phyloP scores from a whole-genome alignment of 23 tunicate species.

The Styela clava region DNA sequence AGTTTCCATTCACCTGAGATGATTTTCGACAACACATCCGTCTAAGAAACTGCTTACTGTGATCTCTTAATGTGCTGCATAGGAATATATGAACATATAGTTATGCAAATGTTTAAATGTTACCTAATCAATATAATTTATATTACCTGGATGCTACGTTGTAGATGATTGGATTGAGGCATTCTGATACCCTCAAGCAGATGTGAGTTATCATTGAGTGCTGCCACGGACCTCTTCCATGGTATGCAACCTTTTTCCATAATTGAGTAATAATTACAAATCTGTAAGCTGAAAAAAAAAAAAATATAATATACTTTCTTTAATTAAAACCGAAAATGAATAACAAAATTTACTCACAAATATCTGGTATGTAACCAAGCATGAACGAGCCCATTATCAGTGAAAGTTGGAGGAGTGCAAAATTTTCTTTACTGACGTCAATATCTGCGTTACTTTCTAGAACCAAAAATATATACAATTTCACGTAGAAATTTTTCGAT shows the following conservation, averaged over 20 bases:
- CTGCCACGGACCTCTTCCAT: neutral
- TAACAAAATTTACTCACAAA: neutral
- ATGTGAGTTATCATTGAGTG: neutral
- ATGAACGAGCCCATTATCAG: neutral
- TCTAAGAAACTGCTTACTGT: neutral
- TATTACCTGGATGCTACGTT: slow-evolving; percentile 10
- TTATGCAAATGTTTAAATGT: too few species aligned
- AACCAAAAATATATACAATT: neutral
- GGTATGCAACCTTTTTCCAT: neutral
- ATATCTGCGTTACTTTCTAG: neutral
- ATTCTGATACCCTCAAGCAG: neutral
- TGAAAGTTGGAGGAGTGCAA: neutral
- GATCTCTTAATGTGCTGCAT: neutral
- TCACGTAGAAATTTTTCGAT: neutral
- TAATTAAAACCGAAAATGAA: neutral
- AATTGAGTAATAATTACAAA: neutral
- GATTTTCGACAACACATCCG: neutral
- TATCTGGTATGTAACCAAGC: neutral
- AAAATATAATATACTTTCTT: neutral
- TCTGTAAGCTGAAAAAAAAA: neutral
- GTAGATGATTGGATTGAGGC: neutral
- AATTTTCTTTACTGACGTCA: neutral
- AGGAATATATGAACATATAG: too few species aligned
- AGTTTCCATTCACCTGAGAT: too few species aligned
- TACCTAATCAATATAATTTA: too few species aligned